These are phyloP conservation scores for Ormyrus rosae DNA, from an alignment of 2,888 invertebrate genomes.

Conservation along the genomic window DNA sequence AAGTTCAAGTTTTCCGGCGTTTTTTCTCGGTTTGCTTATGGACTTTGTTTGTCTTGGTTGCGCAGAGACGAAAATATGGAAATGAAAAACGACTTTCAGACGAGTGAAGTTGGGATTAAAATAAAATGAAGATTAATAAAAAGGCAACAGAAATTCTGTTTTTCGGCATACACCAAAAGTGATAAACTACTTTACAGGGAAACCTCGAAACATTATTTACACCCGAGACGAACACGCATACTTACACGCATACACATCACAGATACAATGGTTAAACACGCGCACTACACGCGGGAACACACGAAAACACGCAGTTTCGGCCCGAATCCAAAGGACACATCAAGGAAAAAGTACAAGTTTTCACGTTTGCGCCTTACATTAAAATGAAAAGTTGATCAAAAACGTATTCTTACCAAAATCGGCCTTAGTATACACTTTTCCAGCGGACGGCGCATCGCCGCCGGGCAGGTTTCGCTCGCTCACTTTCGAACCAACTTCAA, in stretches of 20 bases:
- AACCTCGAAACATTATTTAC: slow-evolving; percentile 56
- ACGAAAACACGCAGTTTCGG: slow-evolving; percentile 71
- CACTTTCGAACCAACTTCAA: slow-evolving; percentile 24
- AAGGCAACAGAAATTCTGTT: slow-evolving; percentile 67
- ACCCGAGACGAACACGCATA: slow-evolving; percentile 52
- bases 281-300: slow-evolving; percentile 59
- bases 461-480: slow-evolving; percentile 57
- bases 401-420: slow-evolving; percentile 75
- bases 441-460: slow-evolving; percentile 67
- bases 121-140: slow-evolving; percentile 48
- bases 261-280: slow-evolving; percentile 34
- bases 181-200: slow-evolving; percentile 56
- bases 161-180: slow-evolving; percentile 71
- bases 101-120: slow-evolving; percentile 60
- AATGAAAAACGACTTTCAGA: slow-evolving; percentile 59
- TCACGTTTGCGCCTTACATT: slow-evolving; percentile 75
- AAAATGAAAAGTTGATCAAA: slow-evolving; percentile 75
- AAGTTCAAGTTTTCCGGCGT: slow-evolving; percentile 71
- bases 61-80: slow-evolving; percentile 70
- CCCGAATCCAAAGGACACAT: slow-evolving; percentile 75
- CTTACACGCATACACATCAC: slow-evolving; percentile 23
- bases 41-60: slow-evolving; percentile 67
- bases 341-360: slow-evolving; percentile 75
- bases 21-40: slow-evolving; percentile 68
- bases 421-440: slow-evolving; percentile 75